Evolutionary conservation across 2,797 vertebrate genomes (phyloP), one percentile per base, ranked within the genome.

Genomic region (Euthynnus affinis): DNA sequence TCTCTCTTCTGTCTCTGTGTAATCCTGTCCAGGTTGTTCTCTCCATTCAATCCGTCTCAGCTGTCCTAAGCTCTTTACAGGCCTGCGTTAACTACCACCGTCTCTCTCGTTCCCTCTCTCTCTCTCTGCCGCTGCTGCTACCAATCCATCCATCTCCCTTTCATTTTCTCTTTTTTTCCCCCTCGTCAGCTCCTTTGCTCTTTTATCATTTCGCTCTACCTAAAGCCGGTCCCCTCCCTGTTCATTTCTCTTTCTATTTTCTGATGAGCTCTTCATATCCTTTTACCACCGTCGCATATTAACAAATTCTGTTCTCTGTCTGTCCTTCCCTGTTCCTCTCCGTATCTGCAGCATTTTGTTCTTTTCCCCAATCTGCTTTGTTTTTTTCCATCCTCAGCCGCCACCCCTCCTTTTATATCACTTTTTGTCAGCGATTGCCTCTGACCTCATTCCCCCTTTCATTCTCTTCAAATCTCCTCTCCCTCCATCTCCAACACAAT

Each of bases 1-100:
- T 71, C 77, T 65, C 74, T 88, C 77, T 57, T 81, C 57, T 59
- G 58, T 70, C 62, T 85, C 46, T 12, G 44, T 80, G 56, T 95
- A 95, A 95, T 93, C 93, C 91, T 75, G 86, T 90, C 91, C 93
- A 93, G 91, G 89, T 93, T 93, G 91, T 93, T 88, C 88, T 77
- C 77, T 80, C 80, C 81, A 64, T 91, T 84, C 92, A 92, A 92
- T 94, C 91, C 85, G 71, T 87, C 91, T 95, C 93, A 94, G 89
- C 92, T 81, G 87, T 86, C 86, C 61, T 93, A 94, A 95, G 89
- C 94, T 93, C 91, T 94, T 94, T 92, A 94, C 87, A 85, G 83
- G 83, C 78, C 71, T 66, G 83, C 69, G 60, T 87, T 87, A 87
- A 89, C 91, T 87, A 64, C 84, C 73, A 70, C 44, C 40, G 68